A percentile compares a stretch with the other conserved stretches of the same genome.
These are phyloP conservation scores for Xanthia icteritia DNA, from an alignment of 2,888 invertebrate species.

Conservation along the genomic window DNA sequence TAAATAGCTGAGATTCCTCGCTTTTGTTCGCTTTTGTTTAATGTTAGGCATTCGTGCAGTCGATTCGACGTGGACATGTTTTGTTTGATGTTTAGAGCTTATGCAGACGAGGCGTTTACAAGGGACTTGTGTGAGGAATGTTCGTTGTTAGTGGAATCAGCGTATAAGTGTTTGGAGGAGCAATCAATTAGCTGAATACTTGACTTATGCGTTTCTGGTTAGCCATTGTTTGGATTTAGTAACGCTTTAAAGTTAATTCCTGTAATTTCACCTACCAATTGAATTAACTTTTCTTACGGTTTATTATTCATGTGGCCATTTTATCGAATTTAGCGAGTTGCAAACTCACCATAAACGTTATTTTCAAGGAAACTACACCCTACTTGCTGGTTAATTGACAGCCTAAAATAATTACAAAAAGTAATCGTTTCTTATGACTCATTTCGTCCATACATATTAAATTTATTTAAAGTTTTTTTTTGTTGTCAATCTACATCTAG, in stretches of 20 bases:
- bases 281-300: too few relatives aligned
- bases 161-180: slow-evolving; percentile 28
- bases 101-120: slow-evolving; percentile 25
- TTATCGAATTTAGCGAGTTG: too few relatives aligned
- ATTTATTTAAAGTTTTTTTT: too few relatives aligned
- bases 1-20: slow-evolving; percentile 63
- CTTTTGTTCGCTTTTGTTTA: slow-evolving; percentile 64
- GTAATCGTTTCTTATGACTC: too few relatives aligned
- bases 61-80: slow-evolving; percentile 50
- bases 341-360: too few relatives aligned
- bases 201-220: slow-evolving; percentile 1
- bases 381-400: too few relatives aligned
- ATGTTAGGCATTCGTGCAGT: slow-evolving; percentile 59
- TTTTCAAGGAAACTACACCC: too few relatives aligned
- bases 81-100: slow-evolving; percentile 56
- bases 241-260: not conserved
- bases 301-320: too few relatives aligned
- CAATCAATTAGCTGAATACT: slow-evolving; percentile 43
- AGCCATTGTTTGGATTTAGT: not conserved
- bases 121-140: slow-evolving; percentile 26
- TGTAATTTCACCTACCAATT: too few relatives aligned
- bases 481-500: not conserved
- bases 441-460: too few relatives aligned
- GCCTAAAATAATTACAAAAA: too few relatives aligned
- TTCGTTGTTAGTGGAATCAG: slow-evolving; percentile 16